Percentiles rank a stretch among this genome's conserved stretches.
Conservation (phyloP, 30 jellyfish, hydroid and myxozoan species). For the Catostylus mosaicus region DNA sequence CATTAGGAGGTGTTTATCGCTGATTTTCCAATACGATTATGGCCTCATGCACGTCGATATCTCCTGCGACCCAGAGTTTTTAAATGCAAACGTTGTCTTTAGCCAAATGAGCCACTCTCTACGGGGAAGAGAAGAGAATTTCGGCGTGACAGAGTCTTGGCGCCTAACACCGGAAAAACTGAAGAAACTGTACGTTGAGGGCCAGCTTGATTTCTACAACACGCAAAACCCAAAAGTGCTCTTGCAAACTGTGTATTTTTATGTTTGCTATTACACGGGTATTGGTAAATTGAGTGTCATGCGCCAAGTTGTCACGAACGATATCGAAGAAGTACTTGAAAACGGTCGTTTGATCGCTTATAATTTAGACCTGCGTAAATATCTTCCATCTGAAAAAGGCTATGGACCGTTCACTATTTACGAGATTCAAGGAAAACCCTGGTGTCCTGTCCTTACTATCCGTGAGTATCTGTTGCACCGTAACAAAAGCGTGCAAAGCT, state of each 20-base stretch:
- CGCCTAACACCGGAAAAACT: conserved; percentile 55
- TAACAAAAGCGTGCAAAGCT: conserved; percentile 39
- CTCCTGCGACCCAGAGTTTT: conserved; percentile 46
- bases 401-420: conserved; percentile 58
- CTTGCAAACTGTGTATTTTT: conserved; percentile 52
- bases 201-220: conserved; percentile 60
- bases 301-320: conserved; percentile 27
- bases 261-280: conserved; percentile 66
- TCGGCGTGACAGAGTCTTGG: conserved; percentile 48
- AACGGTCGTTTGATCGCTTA: conserved; percentile 54
- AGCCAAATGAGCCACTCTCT: conserved; percentile 51
- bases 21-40: conserved; percentile 61
- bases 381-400: conserved; percentile 46
- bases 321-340: conserved; percentile 46
- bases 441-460: conserved; percentile 72
- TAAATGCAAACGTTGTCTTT: conserved; percentile 51
- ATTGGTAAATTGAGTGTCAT: conserved; percentile 62
- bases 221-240: conserved; percentile 50
- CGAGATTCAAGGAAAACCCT: conserved; percentile 67
- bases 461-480: conserved; percentile 55
- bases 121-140: conserved; percentile 54
- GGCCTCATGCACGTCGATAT: conserved; percentile 48
- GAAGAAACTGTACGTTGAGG: conserved; percentile 41
- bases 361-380: conserved; percentile 33
- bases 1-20: conserved; percentile 43